Evolutionary conservation across 2,113 vertebrate species (phyloP).

Genomic region (Symphodus melops): DNA sequence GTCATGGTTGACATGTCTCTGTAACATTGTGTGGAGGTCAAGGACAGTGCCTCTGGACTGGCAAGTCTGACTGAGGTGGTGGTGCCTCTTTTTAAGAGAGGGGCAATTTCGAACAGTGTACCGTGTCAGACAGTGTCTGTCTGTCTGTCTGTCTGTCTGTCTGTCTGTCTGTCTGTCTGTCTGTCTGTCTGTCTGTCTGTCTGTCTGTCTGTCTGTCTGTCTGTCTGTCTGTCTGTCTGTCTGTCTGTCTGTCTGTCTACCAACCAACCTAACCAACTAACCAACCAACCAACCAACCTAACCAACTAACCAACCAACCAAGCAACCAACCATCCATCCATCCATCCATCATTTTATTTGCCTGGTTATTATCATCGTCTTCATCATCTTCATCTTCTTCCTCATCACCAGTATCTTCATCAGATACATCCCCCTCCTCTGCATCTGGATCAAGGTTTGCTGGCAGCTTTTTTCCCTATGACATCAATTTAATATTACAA

Average conservation of each 20-base stretch:
- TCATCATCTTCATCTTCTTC: conserved; percentile 85
- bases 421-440: conserved; percentile 96
- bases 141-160: conserved; percentile 9
- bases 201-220: neutral
- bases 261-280: too few species aligned
- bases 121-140: too few species aligned
- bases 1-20: too few species aligned
- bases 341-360: conserved; percentile 10
- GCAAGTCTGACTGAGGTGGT: too few species aligned
- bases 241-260: neutral
- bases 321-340: too few species aligned
- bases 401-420: conserved; percentile 95
- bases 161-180: conserved; percentile 11
- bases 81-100: too few species aligned
- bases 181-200: conserved; percentile 9
- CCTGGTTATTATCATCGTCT: conserved; percentile 54
- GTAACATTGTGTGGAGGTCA: too few species aligned
- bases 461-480: conserved; percentile 95
- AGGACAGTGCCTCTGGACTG: too few species aligned
- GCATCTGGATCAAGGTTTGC: conserved; percentile 89
- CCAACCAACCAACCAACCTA: too few species aligned
- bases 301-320: too few species aligned
- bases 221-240: conserved; percentile 1
- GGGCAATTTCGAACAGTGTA: too few species aligned
- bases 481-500: neutral